phyloP scores from a whole-genome alignment of 2,113 vertebrate species.

The Echinops telfairi region DNA sequence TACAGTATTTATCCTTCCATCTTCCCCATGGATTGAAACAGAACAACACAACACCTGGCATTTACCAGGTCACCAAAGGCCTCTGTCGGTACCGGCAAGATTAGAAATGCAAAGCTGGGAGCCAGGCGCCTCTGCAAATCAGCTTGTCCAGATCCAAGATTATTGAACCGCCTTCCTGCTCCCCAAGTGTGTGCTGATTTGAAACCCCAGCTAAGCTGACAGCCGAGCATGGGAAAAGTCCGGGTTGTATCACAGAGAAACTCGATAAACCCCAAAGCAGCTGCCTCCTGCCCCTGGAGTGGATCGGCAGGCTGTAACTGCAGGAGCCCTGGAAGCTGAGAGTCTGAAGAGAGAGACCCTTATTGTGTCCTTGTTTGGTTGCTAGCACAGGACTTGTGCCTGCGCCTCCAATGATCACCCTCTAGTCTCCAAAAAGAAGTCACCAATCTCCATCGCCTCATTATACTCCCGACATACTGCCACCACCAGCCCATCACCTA shows the following conservation, averaged over 20 bases:
- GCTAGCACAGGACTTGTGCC: background rate
- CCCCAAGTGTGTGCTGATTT: background rate
- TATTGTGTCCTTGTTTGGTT: background rate
- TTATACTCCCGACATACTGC: background rate
- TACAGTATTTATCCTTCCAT: slow-evolving; percentile 35
- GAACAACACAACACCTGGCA: background rate
- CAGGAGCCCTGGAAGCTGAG: slow-evolving; percentile 35
- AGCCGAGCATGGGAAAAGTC: slow-evolving; percentile 3
- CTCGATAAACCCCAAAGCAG: slow-evolving; percentile 60
- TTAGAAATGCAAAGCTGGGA: slow-evolving; percentile 24
- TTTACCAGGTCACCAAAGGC: background rate
- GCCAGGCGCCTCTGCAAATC: background rate
- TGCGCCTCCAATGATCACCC: background rate
- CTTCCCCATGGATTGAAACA: slow-evolving; percentile 13
- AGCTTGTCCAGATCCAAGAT: slow-evolving; percentile 24
- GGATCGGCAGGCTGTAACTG: slow-evolving; percentile 39
- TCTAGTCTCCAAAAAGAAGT: background rate
- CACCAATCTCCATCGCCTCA: background rate
- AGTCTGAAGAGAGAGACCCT: background rate
- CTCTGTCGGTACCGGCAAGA: background rate
- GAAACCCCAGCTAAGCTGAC: slow-evolving; percentile 62
- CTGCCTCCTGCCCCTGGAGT: background rate
- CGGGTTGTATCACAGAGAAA: slow-evolving; percentile 28
- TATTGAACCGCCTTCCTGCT: background rate
- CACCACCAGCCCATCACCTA: background rate